Percentiles rank a stretch among this genome's conserved stretches.
Evolutionary conservation across 2,113 vertebrate species (phyloP).

Genomic region (Grammomys dolichurus): DNA sequence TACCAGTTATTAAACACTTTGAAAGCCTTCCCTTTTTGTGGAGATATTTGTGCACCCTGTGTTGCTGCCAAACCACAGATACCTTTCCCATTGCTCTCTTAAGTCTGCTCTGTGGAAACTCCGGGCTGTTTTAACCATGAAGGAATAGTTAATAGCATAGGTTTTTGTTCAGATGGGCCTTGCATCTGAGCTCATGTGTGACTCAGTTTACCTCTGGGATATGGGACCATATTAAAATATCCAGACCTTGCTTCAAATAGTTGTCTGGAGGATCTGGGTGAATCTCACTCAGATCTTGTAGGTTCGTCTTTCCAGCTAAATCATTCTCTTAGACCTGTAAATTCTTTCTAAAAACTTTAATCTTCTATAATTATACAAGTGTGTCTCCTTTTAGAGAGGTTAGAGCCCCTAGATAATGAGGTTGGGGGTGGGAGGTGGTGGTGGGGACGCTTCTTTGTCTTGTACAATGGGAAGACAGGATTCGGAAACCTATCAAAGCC

Average conservation of each 20-base stretch:
- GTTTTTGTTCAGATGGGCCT: slow-evolving; percentile 9
- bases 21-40: neutral
- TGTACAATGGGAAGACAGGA: slow-evolving; percentile 57
- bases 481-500: slow-evolving; percentile 61
- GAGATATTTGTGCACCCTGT: neutral
- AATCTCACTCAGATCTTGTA: slow-evolving; percentile 41
- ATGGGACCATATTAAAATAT: slow-evolving; percentile 35
- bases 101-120: neutral
- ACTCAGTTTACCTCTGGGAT: slow-evolving; percentile 30
- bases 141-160: neutral
- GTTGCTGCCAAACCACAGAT: neutral
- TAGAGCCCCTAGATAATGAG: slow-evolving; percentile 46
- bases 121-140: neutral
- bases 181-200: neutral
- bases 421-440: neutral
- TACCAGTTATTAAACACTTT: neutral
- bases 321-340: slow-evolving; percentile 32
- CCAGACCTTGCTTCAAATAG: slow-evolving; percentile 13
- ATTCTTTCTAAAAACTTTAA: slow-evolving; percentile 54
- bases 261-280: neutral
- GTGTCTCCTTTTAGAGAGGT: slow-evolving; percentile 59
- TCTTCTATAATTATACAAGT: slow-evolving; percentile 59
- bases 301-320: slow-evolving; percentile 52
- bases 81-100: slow-evolving; percentile 5
- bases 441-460: slow-evolving; percentile 62